Evolutionary conservation across 2,888 invertebrate genomes (phyloP).

Genomic region (Chouioia cunea): DNA sequence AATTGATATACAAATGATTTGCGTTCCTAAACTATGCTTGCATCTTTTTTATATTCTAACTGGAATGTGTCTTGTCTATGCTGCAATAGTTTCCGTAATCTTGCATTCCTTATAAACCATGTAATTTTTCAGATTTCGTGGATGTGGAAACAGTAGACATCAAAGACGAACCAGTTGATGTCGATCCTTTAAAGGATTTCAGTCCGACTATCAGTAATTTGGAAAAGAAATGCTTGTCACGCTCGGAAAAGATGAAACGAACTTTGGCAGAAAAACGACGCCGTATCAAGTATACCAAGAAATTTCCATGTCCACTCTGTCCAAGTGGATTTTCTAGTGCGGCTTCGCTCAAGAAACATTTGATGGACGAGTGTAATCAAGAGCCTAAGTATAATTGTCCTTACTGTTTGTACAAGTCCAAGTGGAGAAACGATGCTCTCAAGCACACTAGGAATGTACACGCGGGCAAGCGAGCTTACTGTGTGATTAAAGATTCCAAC

Average conservation of each 20-base stretch:
- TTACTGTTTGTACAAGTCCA: slow-evolving; percentile 62
- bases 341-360: neutral
- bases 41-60: too few species aligned
- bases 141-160: too few species aligned
- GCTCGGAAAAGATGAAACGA: neutral
- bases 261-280: slow-evolving; percentile 7
- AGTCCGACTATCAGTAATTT: too few species aligned
- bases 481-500: neutral
- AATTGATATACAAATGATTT: too few species aligned
- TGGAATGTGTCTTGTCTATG: too few species aligned
- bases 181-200: too few species aligned
- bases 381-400: slow-evolving; percentile 64
- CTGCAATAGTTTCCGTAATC: too few species aligned
- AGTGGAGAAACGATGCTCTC: slow-evolving; percentile 61
- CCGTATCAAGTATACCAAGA: slow-evolving; percentile 15
- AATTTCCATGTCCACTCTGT: slow-evolving; percentile 12
- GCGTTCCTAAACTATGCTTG: too few species aligned
- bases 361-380: slow-evolving; percentile 58
- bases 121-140: too few species aligned
- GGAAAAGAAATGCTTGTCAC: too few species aligned
- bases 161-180: too few species aligned
- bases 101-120: too few species aligned
- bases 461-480: slow-evolving; percentile 55
- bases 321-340: neutral
- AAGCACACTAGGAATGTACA: slow-evolving; percentile 61